A percentile compares a stretch with the other conserved stretches of the same genome.
These are phyloP conservation scores for Bubo scandiacus DNA, from an alignment of 2,113 vertebrate genomes.

Conservation along the genomic window DNA sequence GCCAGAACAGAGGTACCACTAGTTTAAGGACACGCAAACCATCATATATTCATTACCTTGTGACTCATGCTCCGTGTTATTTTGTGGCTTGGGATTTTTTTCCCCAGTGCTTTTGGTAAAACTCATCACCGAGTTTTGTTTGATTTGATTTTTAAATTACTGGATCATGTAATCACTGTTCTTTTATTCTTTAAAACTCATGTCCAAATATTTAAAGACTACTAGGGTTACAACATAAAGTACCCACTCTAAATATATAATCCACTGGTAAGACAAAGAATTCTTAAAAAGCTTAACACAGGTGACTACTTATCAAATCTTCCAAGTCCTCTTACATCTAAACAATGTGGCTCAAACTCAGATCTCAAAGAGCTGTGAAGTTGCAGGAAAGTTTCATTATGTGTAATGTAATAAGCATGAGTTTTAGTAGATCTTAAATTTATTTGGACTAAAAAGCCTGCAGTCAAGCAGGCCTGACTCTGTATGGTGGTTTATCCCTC, in stretches of 20 bases:
- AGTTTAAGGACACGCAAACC: not conserved
- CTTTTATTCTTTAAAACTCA: not conserved
- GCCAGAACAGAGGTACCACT: not conserved
- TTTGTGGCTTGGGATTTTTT: not conserved
- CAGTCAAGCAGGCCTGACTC: not conserved
- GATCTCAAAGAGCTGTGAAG: not conserved
- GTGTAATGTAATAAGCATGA: not conserved
- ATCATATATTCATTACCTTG: rapidly evolving
- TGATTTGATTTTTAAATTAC: not conserved
- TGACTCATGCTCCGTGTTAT: not conserved
- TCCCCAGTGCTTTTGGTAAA: not conserved
- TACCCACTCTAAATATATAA: not conserved
- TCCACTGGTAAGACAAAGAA: not conserved
- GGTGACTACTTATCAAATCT: not conserved
- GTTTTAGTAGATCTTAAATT: not conserved
- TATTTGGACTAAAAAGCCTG: not conserved
- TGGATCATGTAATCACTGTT: not conserved
- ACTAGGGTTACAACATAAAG: not conserved
- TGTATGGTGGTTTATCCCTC: not conserved
- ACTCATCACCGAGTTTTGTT: not conserved
- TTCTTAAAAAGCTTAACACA: not conserved
- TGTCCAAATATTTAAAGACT: not conserved
- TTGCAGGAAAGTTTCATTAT: not conserved
- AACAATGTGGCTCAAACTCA: not conserved
- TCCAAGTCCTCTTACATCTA: not conserved